A percentile compares a stretch with the other conserved stretches of the same genome.
Conservation (phyloP, 2,888 invertebrate species). For the Hemithea aestivaria region DNA sequence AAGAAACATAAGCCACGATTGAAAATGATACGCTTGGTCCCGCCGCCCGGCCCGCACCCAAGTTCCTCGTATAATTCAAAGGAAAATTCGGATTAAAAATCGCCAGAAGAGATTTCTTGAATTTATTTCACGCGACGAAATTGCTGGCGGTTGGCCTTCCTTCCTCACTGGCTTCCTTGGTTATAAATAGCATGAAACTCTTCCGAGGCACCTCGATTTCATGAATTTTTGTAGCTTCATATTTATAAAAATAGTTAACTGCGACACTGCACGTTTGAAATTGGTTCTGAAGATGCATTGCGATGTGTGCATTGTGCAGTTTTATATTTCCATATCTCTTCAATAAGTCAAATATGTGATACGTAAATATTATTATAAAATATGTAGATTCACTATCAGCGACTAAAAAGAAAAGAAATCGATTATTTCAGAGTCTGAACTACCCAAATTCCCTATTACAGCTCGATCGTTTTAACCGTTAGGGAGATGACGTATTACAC, state of each 20-base stretch:
- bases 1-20: constrained; percentile 3
- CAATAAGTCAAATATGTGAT: no score
- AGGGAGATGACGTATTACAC: constrained; percentile 26
- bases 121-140: constrained; percentile 53
- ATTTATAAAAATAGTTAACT: constrained; percentile 51
- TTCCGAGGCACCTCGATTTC: constrained; percentile 46
- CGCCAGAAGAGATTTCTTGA: constrained; percentile 43
- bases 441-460: no score
- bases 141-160: constrained; percentile 51
- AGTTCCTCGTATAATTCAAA: constrained; percentile 52
- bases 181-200: constrained; percentile 47
- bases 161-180: constrained; percentile 39
- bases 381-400: no score
- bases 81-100: constrained; percentile 55
- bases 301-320: constrained; percentile 29
- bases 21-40: constrained; percentile 23
- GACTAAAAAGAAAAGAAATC: no score
- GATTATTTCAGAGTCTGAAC: no score
- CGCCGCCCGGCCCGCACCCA: constrained; percentile 22
- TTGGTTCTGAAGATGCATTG: constrained; percentile 39
- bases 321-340: no score
- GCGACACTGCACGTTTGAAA: constrained; percentile 39
- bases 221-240: constrained; percentile 61
- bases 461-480: no score
- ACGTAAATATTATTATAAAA: no score